Evolutionary conservation across 2,113 vertebrate genomes (phyloP).

Genomic region (Sceloporus tristichus): DNA sequence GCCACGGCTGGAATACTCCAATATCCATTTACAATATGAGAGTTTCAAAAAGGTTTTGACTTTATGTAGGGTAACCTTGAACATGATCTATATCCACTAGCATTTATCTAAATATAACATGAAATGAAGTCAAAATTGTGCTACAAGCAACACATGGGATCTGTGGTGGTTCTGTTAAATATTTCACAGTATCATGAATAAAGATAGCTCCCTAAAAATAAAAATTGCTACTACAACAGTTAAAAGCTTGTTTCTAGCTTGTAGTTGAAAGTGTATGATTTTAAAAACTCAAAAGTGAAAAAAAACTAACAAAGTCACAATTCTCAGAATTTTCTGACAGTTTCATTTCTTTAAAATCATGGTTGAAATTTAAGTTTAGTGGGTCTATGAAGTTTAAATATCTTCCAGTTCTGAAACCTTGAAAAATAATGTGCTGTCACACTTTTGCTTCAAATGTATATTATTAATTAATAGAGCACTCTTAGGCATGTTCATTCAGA

Average conservation of each 20-base stretch:
- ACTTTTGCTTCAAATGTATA: not conserved
- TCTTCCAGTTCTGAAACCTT: not conserved
- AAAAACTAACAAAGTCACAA: not conserved
- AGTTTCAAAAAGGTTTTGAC: not conserved
- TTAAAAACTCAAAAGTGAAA: not conserved
- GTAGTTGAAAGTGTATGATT: not conserved
- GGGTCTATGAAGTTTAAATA: not conserved
- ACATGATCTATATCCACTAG: not conserved
- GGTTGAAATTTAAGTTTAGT: not conserved
- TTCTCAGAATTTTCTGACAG: not conserved
- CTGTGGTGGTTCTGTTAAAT: not conserved
- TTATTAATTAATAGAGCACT: not conserved
- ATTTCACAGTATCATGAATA: not conserved
- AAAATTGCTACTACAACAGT: not conserved
- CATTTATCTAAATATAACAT: not conserved
- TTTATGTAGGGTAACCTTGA: not conserved
- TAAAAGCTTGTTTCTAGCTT: not conserved
- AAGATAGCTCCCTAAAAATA: not conserved
- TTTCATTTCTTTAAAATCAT: slow-evolving; percentile 10
- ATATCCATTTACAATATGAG: slow-evolving; percentile 8
- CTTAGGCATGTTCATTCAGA: not conserved
- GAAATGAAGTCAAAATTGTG: not conserved
- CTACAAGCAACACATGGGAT: not conserved
- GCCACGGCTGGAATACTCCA: not conserved
- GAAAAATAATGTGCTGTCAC: not conserved